Evolutionary conservation across 2,113 vertebrate species (phyloP), one percentile per base, ranked within the genome.

Genomic region (Peromyscus californicus): DNA sequence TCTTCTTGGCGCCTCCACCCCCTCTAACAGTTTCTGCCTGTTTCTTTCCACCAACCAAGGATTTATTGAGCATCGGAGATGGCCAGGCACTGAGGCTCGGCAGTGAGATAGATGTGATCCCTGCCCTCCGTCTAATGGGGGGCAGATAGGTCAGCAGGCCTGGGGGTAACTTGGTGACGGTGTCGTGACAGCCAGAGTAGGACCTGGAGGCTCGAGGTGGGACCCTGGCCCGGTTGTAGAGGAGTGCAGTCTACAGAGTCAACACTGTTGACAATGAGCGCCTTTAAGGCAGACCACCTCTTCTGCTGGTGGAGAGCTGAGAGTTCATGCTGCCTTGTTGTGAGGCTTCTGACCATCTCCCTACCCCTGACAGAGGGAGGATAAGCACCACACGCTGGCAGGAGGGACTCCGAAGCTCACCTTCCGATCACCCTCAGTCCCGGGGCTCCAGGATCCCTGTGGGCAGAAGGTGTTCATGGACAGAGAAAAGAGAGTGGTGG

Each of bases 1-100:
- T 36, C 94, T 69, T 39, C 67, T 57, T 9, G 39, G 78, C 1
- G 5, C 36, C 69, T 69, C 78, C 31, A 48, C 59, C 69, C 29
- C 21, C 85, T 85, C 91, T 74, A 63, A n/a, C 7, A 8, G 45
- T 57, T 70, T 57, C 76, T 95, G 89, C 89, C 83, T 90, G 90
- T 48, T 93, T 54, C 85, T 39, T 94, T 85, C 70, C 83, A 51
- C 65, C 39, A 36, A 45, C 13, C 1, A 16, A 87, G 61, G 88
- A 90, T 80, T 92, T 75, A 75, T 8, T 2, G 70, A 70, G 21
- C 39, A 48, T 29, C 48, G 85, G 51, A 51, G 3, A n/a, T 0
- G 1, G 82, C 82, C 63, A 0, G 75, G 69, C 91, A 31, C 57
- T 0, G 5, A 80, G 82, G 89, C 69, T 69, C 67, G 24, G 48